Evolutionary conservation across 2,797 vertebrate genomes (phyloP).

Genomic region (Helostoma temminkii): DNA sequence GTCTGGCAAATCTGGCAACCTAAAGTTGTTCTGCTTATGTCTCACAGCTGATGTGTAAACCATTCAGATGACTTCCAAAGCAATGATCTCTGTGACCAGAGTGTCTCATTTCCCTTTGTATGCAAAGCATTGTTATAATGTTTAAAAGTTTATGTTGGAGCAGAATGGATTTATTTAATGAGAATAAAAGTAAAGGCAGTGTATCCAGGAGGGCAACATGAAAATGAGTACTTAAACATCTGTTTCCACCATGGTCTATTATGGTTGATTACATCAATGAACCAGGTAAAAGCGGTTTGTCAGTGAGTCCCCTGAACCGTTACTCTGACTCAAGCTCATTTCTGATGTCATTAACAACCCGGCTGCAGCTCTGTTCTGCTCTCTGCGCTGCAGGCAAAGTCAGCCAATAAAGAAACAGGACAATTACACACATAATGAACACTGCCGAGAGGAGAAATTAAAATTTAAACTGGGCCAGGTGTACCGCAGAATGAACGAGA

Average conservation of each 20-base stretch:
- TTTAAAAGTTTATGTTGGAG: background rate
- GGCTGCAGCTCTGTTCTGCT: slow-evolving; percentile 44
- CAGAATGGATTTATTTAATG: background rate
- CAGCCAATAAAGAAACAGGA: slow-evolving; percentile 71
- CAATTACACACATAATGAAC: slow-evolving; percentile 73
- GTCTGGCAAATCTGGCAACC: too few relatives aligned
- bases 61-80: too few relatives aligned
- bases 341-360: slow-evolving; percentile 39
- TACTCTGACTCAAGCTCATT: background rate
- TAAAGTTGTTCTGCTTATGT: too few relatives aligned
- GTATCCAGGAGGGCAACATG: background rate
- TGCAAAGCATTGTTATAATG: background rate
- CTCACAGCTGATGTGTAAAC: too few relatives aligned
- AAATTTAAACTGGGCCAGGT: slow-evolving; percentile 73
- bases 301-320: background rate
- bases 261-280: slow-evolving; percentile 16
- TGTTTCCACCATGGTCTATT: background rate
- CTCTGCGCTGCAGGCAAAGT: slow-evolving; percentile 60
- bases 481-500: slow-evolving; percentile 27
- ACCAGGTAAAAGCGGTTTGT: background rate
- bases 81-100: too few relatives aligned
- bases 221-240: slow-evolving; percentile 6
- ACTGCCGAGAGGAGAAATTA: slow-evolving; percentile 56
- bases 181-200: background rate
- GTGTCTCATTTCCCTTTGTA: background rate